Evolutionary conservation across 2,888 invertebrate genomes (phyloP), one percentile per base, ranked within the genome.

Genomic region (Arge pagana): DNA sequence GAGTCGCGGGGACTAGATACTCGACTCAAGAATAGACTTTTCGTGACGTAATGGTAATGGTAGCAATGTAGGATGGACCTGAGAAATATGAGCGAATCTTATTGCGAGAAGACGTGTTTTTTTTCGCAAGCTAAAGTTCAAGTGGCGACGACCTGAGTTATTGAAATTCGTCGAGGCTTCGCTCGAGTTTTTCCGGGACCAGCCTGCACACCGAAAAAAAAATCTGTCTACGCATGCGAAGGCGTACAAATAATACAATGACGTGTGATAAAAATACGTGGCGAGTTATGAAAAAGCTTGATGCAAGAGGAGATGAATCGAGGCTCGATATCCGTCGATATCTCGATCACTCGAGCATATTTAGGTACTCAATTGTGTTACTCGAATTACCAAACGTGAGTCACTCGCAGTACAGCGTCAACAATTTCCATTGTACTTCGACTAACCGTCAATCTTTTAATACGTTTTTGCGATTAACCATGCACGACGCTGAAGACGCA

Each of bases 211-310:
- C 15, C 15, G 37, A 18, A 10, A 15, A 45, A 33, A 33, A 3
- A 19, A 7, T 7, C 13, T 8, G 24, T 19, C 48, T 52, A 48
- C 52, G 30, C 52, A 52, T 52, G 52, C 52, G 43, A 52, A 52
- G 43, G 45, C 52, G 48, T 35, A 52, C 39, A 52, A 52, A 48
- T 19, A 24, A 43, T 33, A 33, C 6, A 31, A 10, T 11, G 24
- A 26, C n/a, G 13, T 18, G 31, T 28, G n/a, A 31, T 8, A 28
- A 8, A 16, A 16, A 13, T 26, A 18, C 11, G 15, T 13, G 15
- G 23, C 15, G 23, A 40, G 23, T 23, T 15, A 16, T 10, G 15
- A 39, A 23, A 10, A 42, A 30, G 30, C 42, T 40, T 23, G 33
- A 45, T 45, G 45, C 45, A 45, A 45, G 31, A 23, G 35, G 23